These are phyloP conservation scores for Aporophyla nigra DNA, from an alignment of 2,888 invertebrate species.

Conservation along the genomic window DNA sequence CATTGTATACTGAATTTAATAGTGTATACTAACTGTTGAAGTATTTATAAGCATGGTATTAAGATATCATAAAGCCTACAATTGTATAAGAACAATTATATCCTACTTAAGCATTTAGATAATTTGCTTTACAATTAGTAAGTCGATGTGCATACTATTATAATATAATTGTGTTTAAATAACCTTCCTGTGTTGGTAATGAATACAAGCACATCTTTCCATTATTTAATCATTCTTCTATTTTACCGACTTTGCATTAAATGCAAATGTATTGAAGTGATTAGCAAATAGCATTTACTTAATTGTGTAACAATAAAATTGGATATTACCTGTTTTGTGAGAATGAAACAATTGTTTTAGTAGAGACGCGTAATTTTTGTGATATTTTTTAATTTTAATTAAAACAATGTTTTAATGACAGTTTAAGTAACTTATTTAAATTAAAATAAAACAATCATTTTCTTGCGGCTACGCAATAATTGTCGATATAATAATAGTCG, in stretches of 20 bases:
- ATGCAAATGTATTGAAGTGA: slow-evolving; percentile 30
- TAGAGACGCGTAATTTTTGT: slow-evolving; percentile 16
- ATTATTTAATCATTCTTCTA: slow-evolving; percentile 13
- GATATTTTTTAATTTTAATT: neutral
- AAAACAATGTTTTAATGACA: neutral
- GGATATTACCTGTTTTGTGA: slow-evolving; percentile 13
- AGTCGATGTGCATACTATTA: slow-evolving; percentile 25
- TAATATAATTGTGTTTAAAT: slow-evolving; percentile 30
- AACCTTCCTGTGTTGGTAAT: slow-evolving; percentile 36
- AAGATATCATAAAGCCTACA: slow-evolving; percentile 20
- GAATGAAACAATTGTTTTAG: slow-evolving; percentile 25
- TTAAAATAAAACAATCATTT: neutral
- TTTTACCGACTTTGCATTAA: slow-evolving; percentile 13
- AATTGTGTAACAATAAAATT: slow-evolving; percentile 20
- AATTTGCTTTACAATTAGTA: slow-evolving; percentile 27
- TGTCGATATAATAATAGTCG: neutral
- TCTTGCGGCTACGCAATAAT: slow-evolving; percentile 15
- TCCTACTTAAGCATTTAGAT: slow-evolving; percentile 59
- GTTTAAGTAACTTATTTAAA: neutral
- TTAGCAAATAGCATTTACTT: slow-evolving; percentile 40
- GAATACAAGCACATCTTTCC: slow-evolving; percentile 19
- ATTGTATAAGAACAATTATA: slow-evolving; percentile 48
- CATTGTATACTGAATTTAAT: neutral
- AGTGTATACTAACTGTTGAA: slow-evolving; percentile 20
- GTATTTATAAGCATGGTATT: slow-evolving; percentile 42